Base-by-base conservation (phyloP, 2,888 invertebrate genomes). In the Sphinx pinastri region DNA sequence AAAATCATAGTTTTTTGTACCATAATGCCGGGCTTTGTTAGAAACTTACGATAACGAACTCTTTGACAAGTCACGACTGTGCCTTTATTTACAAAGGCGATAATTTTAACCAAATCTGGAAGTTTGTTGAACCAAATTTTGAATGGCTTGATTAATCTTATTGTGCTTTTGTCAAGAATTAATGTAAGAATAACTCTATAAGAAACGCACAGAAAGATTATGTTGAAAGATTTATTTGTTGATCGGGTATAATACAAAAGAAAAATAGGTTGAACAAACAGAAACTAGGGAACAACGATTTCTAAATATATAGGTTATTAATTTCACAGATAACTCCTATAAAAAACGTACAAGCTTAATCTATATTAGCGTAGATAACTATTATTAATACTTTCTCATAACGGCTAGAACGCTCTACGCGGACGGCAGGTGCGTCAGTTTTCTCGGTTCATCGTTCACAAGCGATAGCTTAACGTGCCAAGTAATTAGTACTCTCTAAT, bases 381-480 rank as follows among this genome's bases (percentile, higher is more conserved):
- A 10, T 12, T 49, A 19, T 12, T 10, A 58, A 52, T 16, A 45
- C 69, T 63, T 63, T 63, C 63, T 54, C 69, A 63, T 69, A 63
- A 60, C 25, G 1, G 8, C 19, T 14, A 12, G 45, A 25, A 13
- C 25, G 2, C 14, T 58, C n/a, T 10, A 51, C 45, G 60, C 47
- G 11, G 54, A 14, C 10, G 14, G 59, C 52, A n/a, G 12, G 63
- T 54, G 45, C 75, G 82, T 81, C 79, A 83, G 76, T 80, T 82
- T 82, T 83, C 78, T 77, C 86, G 81, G 87, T 84, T 81, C 78
- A 80, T 76, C 71, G 79, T 72, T 75, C 78, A 78, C 72, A 73
- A 80, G 13, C 47, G 75, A 85, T 84, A 83, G 78, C 76, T 76
- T 76, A 86, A 86, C 82, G 84, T 81, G 86, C 83, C 81, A 80